These are phyloP conservation scores for Lacanobia oleracea DNA, from an alignment of 2,888 invertebrate genomes.

Conservation along the genomic window DNA sequence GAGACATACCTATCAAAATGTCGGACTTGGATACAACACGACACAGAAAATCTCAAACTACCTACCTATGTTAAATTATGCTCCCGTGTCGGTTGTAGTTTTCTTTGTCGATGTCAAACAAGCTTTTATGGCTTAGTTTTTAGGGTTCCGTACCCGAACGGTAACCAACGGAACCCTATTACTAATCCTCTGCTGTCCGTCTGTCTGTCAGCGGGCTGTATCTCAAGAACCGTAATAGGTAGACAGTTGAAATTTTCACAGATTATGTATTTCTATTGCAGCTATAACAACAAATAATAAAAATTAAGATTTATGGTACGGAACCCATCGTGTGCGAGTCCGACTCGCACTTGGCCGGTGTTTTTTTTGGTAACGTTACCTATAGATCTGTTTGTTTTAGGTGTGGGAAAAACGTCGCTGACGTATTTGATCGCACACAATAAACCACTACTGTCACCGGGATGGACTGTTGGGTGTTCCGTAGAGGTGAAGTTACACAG, in stretches of 20 bases:
- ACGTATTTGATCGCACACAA: constrained; percentile 97
- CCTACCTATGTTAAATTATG: not conserved
- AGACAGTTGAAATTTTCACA: too few species aligned
- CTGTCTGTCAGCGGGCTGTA: too few species aligned
- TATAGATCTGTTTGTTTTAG: constrained; percentile 85
- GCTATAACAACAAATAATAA: too few species aligned
- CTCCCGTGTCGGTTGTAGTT: not conserved
- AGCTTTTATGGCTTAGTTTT: not conserved
- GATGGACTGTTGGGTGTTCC: constrained; percentile 99
- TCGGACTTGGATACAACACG: not conserved
- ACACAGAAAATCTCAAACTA: not conserved
- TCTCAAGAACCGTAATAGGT: too few species aligned
- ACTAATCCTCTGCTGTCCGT: too few species aligned
- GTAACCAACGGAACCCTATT: too few species aligned
- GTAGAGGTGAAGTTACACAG: constrained; percentile 99
- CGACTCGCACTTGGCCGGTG: too few species aligned
- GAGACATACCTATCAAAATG: not conserved
- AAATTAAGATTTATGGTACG: too few species aligned
- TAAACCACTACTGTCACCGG: constrained; percentile 95
- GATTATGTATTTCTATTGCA: too few species aligned
- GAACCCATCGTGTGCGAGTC: too few species aligned
- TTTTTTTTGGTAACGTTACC: not conserved
- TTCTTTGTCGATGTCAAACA: not conserved
- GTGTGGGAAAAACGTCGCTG: constrained; percentile 99
- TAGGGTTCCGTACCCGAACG: too few species aligned